Evolutionary conservation across 2,113 vertebrate species (phyloP), one percentile per base, ranked within the genome.

Genomic region (Sterrhoptilus dennistouni): DNA sequence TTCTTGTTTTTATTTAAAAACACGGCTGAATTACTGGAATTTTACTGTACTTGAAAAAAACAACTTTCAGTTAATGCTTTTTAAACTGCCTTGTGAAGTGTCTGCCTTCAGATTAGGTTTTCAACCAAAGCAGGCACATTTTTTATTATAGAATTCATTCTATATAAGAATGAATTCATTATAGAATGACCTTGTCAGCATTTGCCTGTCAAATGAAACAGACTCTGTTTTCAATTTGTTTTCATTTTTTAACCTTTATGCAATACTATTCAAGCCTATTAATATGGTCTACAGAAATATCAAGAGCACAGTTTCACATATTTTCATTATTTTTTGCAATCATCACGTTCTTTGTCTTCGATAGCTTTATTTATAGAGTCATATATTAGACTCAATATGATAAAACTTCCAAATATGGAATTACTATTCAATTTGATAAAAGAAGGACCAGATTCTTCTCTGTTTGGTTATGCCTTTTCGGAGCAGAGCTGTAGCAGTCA

Each of bases 351-450:
- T 90, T 69, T 93, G 56, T 28, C 65, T 95, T 89, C 53, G 81
- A 35, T 92, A 70, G 29, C 60, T 74, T 75, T 92, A 89, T 96
- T 95, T 93, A 50, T 94, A 96, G 83, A 92, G n/a, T 87, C 68
- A 71, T 90, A 27, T 25, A 83, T 92, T 75, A 71, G 44, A 57
- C 9, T 84, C 64, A 84, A 64, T 28, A 63, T 68, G 56, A 59
- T 83, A 85, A 74, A 80, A 76, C 53, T 94, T 83, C 90, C 94
- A 84, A 90, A 81, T 94, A 84, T 31, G 69, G 90, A 82, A 24
- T 93, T 82, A 40, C 36, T 90, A 50, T 35, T 90, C 6, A 4
- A 15, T 87, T 87, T 81, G 86, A 89, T 93, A 76, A 84, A 87
- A 38, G 80, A 83, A 52, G 56, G 45, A 35, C n/a, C 11, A 14